phyloP scores from a whole-genome alignment of 2,888 invertebrate species.

The Diadegma fenestrale region DNA sequence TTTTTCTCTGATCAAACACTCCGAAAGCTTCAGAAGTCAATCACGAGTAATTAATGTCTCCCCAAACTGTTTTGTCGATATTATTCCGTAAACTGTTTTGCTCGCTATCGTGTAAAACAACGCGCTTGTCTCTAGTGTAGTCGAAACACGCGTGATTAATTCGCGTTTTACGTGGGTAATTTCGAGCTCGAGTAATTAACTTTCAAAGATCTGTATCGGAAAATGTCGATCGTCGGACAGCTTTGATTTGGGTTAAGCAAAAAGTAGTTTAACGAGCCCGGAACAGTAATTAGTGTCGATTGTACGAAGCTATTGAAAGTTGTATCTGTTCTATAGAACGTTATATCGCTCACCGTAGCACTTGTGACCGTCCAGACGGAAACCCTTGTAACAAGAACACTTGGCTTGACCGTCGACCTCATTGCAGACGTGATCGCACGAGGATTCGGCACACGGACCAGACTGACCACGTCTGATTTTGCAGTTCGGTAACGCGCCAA shows the following conservation, averaged over 20 bases:
- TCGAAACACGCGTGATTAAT: neutral
- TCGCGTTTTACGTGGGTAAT: neutral
- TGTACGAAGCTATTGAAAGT: constrained; percentile 46
- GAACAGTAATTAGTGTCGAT: constrained; percentile 42
- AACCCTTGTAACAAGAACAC: constrained; percentile 82
- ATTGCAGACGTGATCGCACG: constrained; percentile 82
- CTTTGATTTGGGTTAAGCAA: constrained; percentile 30
- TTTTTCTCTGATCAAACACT: neutral
- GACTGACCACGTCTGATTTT: constrained; percentile 73
- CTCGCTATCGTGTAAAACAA: neutral
- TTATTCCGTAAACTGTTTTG: neutral
- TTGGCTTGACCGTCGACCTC: constrained; percentile 78
- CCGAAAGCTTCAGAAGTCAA: neutral
- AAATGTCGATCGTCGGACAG: neutral
- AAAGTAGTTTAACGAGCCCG: constrained; percentile 48
- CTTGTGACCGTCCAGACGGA: constrained; percentile 76
- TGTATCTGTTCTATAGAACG: constrained; percentile 12
- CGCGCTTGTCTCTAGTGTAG: neutral
- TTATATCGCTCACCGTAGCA: constrained; percentile 77
- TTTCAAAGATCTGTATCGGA: neutral
- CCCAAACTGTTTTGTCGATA: neutral
- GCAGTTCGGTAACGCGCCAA: constrained; percentile 81
- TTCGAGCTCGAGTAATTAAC: neutral
- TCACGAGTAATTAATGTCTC: neutral
- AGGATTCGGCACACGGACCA: constrained; percentile 77